These are phyloP conservation scores for Druon quercuslanigerum DNA, from an alignment of 1,140 invertebrate species.

Conservation along the genomic window DNA sequence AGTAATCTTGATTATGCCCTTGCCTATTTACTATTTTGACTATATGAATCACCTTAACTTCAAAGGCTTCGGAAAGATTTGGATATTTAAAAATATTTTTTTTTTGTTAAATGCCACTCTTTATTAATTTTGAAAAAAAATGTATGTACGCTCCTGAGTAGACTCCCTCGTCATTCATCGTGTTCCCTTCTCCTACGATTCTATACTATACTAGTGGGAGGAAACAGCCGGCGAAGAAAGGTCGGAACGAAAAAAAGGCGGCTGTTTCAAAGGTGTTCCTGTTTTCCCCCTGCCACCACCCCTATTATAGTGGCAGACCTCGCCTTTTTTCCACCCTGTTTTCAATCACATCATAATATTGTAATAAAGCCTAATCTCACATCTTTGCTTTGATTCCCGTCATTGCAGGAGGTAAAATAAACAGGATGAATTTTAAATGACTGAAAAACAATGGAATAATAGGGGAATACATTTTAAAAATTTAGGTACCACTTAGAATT, in stretches of 20 bases:
- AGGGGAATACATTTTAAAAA: no score
- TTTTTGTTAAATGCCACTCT: no score
- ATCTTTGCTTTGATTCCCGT: background rate
- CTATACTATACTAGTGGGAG: background rate
- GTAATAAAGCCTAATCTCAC: conserved; percentile 10
- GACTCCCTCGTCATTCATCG: background rate
- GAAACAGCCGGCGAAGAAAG: conserved; percentile 24
- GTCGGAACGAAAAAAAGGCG: conserved; percentile 21
- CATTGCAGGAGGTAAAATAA: background rate
- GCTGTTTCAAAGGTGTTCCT: conserved; percentile 24
- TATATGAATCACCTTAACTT: no score
- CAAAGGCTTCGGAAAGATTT: no score
- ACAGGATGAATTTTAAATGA: background rate
- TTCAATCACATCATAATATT: conserved; percentile 10
- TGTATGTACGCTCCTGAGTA: background rate
- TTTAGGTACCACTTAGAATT: no score
- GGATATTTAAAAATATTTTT: no score
- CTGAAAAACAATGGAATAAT: no score
- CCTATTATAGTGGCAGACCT: conserved; percentile 14
- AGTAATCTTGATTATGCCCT: no score
- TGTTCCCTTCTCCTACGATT: background rate
- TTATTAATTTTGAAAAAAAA: background rate
- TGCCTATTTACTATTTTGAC: no score
- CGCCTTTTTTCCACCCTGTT: conserved; percentile 2
- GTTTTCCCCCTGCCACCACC: background rate